These are phyloP conservation scores for Chloropsis cyanopogon DNA, from an alignment of 2,113 vertebrate species.

Conservation along the genomic window DNA sequence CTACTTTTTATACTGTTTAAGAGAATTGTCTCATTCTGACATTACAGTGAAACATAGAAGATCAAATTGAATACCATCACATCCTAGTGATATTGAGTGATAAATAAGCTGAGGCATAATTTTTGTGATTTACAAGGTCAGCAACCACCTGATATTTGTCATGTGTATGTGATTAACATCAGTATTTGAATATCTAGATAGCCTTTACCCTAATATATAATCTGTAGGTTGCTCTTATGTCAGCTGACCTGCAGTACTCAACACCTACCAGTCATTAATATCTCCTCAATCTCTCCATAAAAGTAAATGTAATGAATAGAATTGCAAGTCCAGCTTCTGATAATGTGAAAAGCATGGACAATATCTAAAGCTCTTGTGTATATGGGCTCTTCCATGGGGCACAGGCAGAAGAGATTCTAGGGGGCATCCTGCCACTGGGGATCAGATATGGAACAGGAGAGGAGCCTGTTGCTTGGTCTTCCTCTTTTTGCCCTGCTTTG, in stretches of 20 bases:
- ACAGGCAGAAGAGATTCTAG: neutral
- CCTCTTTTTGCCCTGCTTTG: neutral
- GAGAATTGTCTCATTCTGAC: neutral
- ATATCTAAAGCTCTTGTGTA: neutral
- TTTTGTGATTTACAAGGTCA: neutral
- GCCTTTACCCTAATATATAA: neutral
- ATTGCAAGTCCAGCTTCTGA: neutral
- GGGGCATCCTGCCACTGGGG: neutral
- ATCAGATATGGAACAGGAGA: neutral
- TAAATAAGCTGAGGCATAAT: neutral
- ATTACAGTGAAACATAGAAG: neutral
- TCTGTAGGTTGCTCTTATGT: neutral
- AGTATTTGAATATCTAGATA: neutral
- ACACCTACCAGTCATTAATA: neutral
- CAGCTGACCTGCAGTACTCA: neutral
- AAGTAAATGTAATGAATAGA: neutral
- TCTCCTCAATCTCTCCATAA: neutral
- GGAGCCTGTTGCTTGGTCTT: neutral
- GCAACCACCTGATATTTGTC: neutral
- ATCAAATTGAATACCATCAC: neutral
- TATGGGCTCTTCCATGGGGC: neutral
- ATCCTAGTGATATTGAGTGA: neutral
- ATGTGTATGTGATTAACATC: neutral
- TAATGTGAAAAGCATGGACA: neutral
- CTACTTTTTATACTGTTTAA: neutral